These are phyloP conservation scores for Ophioninae sp. DNA, from an alignment of 2,888 invertebrate genomes.

Conservation along the genomic window DNA sequence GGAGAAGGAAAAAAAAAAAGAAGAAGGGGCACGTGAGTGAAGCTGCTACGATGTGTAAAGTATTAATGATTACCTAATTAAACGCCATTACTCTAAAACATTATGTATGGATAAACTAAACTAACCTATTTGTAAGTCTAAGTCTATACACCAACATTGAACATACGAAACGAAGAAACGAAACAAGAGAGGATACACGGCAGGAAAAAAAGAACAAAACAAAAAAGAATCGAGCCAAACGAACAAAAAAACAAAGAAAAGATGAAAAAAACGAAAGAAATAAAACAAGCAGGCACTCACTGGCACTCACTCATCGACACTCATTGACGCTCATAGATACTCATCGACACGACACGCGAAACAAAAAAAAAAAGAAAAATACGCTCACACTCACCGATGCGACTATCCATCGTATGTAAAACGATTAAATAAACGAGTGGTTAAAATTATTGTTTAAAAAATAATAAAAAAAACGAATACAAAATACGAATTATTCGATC, in stretches of 20 bases:
- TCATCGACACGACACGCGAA: constrained; percentile 70
- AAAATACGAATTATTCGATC: constrained; percentile 10
- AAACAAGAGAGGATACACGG: neutral
- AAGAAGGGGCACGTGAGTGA: constrained; percentile 58
- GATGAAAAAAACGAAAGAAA: neutral
- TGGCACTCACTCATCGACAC: constrained; percentile 2
- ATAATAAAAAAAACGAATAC: constrained; percentile 69
- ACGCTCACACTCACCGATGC: constrained; percentile 68
- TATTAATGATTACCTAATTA: constrained; percentile 77
- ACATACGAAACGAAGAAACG: constrained; percentile 1
- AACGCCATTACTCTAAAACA: constrained; percentile 76
- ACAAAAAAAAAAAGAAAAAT: constrained; percentile 60
- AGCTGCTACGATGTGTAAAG: constrained; percentile 75
- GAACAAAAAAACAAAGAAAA: neutral
- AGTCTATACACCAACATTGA: constrained; percentile 67
- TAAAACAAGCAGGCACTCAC: constrained; percentile 19
- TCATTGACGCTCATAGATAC: constrained; percentile 14
- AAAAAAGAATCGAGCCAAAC: neutral
- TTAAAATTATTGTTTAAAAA: constrained; percentile 81
- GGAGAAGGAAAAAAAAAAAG: constrained; percentile 38
- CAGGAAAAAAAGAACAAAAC: neutral
- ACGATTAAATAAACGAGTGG: constrained; percentile 80
- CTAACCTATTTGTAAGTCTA: constrained; percentile 80
- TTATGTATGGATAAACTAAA: constrained; percentile 73
- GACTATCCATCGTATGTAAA: constrained; percentile 78